Conservation (phyloP, 2,113 vertebrate species). For the Etheostoma cragini region DNA sequence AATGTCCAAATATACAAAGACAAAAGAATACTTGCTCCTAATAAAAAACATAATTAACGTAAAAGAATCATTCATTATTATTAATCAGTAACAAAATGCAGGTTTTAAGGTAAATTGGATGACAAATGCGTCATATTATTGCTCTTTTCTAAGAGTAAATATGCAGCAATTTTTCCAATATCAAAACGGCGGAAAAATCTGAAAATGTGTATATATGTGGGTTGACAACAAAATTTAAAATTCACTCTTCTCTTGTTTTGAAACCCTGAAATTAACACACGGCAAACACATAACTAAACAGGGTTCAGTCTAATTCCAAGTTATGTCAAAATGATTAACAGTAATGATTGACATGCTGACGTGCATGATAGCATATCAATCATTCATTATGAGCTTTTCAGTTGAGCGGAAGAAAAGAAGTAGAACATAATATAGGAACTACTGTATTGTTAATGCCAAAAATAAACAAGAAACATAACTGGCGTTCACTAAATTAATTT, state of each 20-base stretch:
- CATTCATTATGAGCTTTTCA: neutral
- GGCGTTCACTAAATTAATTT: neutral
- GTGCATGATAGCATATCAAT: neutral
- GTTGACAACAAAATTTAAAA: too few species aligned
- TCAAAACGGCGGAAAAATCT: neutral
- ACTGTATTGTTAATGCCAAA: neutral
- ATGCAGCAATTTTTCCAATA: neutral
- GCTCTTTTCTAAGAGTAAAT: neutral
- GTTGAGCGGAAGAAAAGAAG: neutral
- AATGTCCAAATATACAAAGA: neutral
- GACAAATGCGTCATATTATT: neutral
- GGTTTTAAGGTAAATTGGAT: neutral
- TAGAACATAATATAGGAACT: neutral
- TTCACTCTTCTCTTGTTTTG: neutral
- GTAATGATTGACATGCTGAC: neutral
- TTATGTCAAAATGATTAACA: neutral
- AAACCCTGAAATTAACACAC: neutral
- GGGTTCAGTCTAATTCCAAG: neutral
- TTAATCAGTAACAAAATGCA: too few species aligned
- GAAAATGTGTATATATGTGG: neutral
- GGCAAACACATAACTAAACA: neutral
- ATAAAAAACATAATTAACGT: neutral
- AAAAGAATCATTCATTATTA: neutral
- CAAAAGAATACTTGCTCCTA: neutral
- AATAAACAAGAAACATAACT: neutral